Evolutionary conservation across 2,888 invertebrate genomes (phyloP).

Genomic region (Epinotia brunnichana): DNA sequence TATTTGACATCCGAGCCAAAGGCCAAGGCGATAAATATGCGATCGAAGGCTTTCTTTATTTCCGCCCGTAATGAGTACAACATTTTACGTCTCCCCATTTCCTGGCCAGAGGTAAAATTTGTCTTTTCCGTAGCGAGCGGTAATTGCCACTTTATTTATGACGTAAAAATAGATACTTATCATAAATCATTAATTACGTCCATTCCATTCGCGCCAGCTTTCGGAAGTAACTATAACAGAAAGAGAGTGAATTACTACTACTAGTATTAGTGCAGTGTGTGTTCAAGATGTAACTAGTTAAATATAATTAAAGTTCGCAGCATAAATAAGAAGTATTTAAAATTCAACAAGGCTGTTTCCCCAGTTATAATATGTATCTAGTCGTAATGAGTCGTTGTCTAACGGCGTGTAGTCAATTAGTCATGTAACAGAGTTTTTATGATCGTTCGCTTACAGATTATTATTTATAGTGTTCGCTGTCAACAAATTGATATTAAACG

Average conservation of each 20-base stretch:
- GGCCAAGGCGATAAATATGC: too few species aligned
- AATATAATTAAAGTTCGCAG: conserved; percentile 1
- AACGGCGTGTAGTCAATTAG: conserved; percentile 12
- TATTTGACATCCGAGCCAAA: too few species aligned
- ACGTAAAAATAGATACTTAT: not conserved
- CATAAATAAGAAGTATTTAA: not conserved
- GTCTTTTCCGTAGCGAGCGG: too few species aligned
- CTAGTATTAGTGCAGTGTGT: not conserved
- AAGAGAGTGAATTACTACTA: not conserved
- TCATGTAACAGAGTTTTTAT: conserved; percentile 22
- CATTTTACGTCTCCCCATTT: too few species aligned
- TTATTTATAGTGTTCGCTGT: not conserved
- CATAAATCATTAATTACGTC: not conserved
- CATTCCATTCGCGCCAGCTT: not conserved
- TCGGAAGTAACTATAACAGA: not conserved
- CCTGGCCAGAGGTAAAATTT: too few species aligned
- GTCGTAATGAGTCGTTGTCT: conserved; percentile 25
- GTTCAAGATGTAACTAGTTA: not conserved
- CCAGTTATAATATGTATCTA: conserved; percentile 28
- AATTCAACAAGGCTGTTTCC: conserved; percentile 19
- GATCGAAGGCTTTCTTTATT: too few species aligned
- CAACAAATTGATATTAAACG: not conserved
- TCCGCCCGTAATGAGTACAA: too few species aligned
- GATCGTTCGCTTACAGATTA: conserved; percentile 1
- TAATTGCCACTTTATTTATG: too few species aligned